These are phyloP conservation scores for Castor canadensis DNA, from an alignment of 2,113 vertebrate species.

Conservation along the genomic window DNA sequence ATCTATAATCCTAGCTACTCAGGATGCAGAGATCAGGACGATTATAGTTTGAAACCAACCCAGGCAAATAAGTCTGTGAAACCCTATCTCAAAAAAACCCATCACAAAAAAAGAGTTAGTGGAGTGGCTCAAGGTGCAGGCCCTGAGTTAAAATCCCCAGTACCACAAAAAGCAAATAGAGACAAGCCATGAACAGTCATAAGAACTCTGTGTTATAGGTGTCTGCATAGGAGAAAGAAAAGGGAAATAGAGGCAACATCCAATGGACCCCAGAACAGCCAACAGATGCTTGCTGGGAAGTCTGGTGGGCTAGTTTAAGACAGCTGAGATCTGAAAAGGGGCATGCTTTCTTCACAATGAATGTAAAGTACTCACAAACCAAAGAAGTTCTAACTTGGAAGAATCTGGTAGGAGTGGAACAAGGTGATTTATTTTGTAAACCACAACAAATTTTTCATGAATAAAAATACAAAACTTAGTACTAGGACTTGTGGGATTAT, in stretches of 20 bases:
- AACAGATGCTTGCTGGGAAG: not conserved
- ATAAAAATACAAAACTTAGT: slow-evolving; percentile 43
- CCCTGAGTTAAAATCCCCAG: too few species aligned
- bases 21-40: too few species aligned
- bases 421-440: not conserved
- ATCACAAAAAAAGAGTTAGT: too few species aligned
- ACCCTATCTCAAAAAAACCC: too few species aligned
- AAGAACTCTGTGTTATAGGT: not conserved
- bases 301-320: not conserved
- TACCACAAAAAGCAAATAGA: not conserved
- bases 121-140: too few species aligned
- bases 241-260: not conserved
- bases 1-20: too few species aligned
- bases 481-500: not conserved
- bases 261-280: not conserved
- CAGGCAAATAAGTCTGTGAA: too few species aligned
- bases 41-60: too few species aligned
- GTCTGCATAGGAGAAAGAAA: not conserved
- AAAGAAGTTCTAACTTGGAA: not conserved
- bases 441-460: slow-evolving; percentile 7
- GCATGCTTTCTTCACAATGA: not conserved
- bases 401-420: not conserved
- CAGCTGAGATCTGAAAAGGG: not conserved
- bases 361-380: not conserved
- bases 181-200: not conserved